Evolutionary conservation across 1,140 invertebrate species (phyloP).

Genomic region (Calliphora vicina): DNA sequence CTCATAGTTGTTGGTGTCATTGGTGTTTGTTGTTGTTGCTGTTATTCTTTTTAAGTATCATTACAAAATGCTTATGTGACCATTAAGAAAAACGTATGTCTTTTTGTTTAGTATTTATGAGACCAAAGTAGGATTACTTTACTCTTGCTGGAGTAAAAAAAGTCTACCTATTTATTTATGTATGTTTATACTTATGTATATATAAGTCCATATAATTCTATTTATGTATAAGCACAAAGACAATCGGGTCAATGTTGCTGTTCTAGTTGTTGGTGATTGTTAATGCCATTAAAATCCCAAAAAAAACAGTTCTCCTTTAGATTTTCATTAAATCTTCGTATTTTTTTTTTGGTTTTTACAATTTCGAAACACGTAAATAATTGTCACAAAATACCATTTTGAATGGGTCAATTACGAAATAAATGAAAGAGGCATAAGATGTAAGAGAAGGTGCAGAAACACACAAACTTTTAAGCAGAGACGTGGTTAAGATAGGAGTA

Average conservation of each 20-base stretch:
- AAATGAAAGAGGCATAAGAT: background rate
- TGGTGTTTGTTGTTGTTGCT: background rate
- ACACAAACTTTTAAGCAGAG: background rate
- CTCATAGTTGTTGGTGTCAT: background rate
- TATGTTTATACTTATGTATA: too few species aligned
- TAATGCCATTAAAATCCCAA: background rate
- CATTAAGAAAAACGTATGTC: slow-evolving; percentile 13
- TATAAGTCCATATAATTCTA: too few species aligned
- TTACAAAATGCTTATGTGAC: slow-evolving; percentile 5
- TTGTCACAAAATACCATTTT: slow-evolving; percentile 14
- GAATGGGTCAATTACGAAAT: slow-evolving; percentile 1
- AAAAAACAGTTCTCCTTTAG: background rate
- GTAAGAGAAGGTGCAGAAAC: background rate
- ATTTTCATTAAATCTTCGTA: background rate
- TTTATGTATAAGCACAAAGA: background rate
- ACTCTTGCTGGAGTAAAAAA: background rate
- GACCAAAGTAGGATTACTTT: slow-evolving; percentile 10
- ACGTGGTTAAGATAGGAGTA: background rate
- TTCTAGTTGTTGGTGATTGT: slow-evolving; percentile 1
- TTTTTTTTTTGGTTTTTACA: background rate
- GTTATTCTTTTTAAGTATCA: slow-evolving; percentile 1
- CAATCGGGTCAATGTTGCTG: slow-evolving; percentile 14
- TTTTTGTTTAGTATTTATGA: slow-evolving; percentile 6
- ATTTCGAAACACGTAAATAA: slow-evolving; percentile 3
- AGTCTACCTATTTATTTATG: background rate